Evolutionary conservation across 2,888 invertebrate genomes (phyloP).

Genomic region (Cephalotes varians): DNA sequence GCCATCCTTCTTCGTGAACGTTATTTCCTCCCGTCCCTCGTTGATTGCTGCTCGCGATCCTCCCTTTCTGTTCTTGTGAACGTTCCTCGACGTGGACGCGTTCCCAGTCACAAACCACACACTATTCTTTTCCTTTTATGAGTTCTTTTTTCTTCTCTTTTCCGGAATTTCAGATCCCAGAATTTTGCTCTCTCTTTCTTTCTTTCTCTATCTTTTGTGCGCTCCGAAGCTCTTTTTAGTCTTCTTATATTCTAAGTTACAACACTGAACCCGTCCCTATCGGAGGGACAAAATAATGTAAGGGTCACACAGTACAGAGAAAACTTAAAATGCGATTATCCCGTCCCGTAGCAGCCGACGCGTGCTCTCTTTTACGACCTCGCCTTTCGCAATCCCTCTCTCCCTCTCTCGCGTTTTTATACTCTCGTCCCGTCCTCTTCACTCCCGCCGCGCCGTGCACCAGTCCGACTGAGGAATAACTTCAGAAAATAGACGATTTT

Average conservation of each 20-base stretch:
- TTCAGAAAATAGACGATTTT: conserved; percentile 65
- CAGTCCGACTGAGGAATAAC: conserved; percentile 43
- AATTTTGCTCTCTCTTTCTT: conserved; percentile 48
- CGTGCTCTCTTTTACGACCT: conserved; percentile 63
- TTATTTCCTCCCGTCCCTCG: conserved; percentile 32
- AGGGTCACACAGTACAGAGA: conserved; percentile 82
- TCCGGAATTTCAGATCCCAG: conserved; percentile 1
- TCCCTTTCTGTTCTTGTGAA: background rate
- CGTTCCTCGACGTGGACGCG: background rate
- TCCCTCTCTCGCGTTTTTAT: conserved; percentile 38
- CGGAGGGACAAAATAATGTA: conserved; percentile 84
- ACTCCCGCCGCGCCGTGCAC: conserved; percentile 40
- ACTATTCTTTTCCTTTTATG: background rate
- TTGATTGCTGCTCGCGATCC: conserved; percentile 1
- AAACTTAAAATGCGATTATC: conserved; percentile 78
- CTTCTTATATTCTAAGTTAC: conserved; percentile 84
- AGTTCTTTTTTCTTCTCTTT: conserved; percentile 40
- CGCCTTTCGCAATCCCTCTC: conserved; percentile 50
- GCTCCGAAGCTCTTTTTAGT: conserved; percentile 78
- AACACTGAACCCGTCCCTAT: conserved; percentile 84
- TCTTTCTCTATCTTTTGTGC: conserved; percentile 69
- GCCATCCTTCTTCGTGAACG: conserved; percentile 40
- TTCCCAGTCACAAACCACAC: conserved; percentile 22
- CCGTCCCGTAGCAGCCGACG: conserved; percentile 65
- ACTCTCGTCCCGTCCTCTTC: conserved; percentile 44